Evolutionary conservation across 2,113 vertebrate species (phyloP), one percentile per base, ranked within the genome.

Genomic region (Platichthys stellatus): DNA sequence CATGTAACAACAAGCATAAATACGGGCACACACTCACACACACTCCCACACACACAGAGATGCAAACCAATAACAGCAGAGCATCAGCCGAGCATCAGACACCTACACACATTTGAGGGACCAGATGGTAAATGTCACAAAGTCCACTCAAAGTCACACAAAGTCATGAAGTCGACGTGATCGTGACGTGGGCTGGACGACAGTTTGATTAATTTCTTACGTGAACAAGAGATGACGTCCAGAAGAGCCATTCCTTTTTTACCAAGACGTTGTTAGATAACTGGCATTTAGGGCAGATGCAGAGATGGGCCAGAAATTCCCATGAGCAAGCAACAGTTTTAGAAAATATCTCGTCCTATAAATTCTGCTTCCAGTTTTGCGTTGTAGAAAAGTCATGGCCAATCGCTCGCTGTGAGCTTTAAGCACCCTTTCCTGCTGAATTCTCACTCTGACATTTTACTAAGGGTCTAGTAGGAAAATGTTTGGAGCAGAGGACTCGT

Each of bases 1-100:
- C 64, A 72, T 75, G 74, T 81, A 76, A 5, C 4, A 63, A 80
- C 40, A 79, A 70, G 79, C 24, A 0, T 15, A 66, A 69, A 74
- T 59, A 49, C 12, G 38, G 26, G 31, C 58, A 61, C 47, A 5
- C 15, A 26, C 58, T 20, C 17, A 24, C 58, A 23, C 53, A 49
- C 66, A 61, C 58, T 57, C 45, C 3, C 15, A 26, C 58, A 23
- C 45, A 49, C 66, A 61, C 17, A 24, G 17, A 18, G 38, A 68
- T 3, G 17, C 7, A 2, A 71, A 79, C 49, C 3, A 18, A 31
- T 62, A 61, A 63, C 56, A 69, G 12, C 59, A 51, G 45, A 69
- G 62, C 84, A 72, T 76, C 69, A 62, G 75, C 78, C 74, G 63
- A 23, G 38, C 43, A 38, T 38, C 10, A 8, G 7, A 74, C 26